phyloP scores from a whole-genome alignment of 2,113 vertebrate genomes.

The Scophthalmus maximus region DNA sequence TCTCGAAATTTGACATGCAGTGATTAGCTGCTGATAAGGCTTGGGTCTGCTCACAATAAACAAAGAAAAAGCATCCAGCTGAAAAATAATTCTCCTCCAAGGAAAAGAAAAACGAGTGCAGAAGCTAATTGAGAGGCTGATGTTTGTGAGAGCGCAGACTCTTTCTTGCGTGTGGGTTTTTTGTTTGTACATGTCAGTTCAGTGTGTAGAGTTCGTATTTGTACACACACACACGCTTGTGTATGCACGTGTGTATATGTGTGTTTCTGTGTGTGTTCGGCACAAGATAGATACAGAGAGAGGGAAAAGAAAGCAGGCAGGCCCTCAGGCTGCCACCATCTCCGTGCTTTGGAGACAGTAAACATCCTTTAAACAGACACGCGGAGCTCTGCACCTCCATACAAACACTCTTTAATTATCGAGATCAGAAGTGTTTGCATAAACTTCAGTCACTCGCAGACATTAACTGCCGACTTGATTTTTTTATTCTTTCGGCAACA shows the following conservation, averaged over 20 bases:
- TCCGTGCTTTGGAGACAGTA: conserved; percentile 74
- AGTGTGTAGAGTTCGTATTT: conserved; percentile 40
- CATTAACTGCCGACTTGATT: conserved; percentile 58
- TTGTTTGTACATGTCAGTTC: conserved; percentile 43
- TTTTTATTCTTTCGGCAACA: conserved; percentile 32
- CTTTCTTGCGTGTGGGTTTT: conserved; percentile 56
- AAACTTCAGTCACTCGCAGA: conserved; percentile 68
- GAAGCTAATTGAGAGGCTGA: conserved; percentile 78
- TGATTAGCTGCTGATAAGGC: conserved; percentile 77
- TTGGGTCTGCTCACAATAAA: conserved; percentile 72
- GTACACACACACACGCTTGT: conserved; percentile 12
- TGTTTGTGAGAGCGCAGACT: conserved; percentile 62
- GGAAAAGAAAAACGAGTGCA: conserved; percentile 68
- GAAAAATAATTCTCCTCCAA: conserved; percentile 71
- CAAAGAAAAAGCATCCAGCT: conserved; percentile 70
- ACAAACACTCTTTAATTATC: conserved; percentile 81
- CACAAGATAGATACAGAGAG: conserved; percentile 49
- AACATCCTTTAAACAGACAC: conserved; percentile 76
- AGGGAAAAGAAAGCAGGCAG: conserved; percentile 58
- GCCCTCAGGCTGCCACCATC: conserved; percentile 72
- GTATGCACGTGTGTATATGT: conserved; percentile 28
- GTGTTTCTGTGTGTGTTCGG: conserved; percentile 55
- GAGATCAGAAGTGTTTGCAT: conserved; percentile 73
- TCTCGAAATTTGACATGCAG: conserved; percentile 68
- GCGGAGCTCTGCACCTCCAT: conserved; percentile 58